Percentiles rank a stretch among this genome's conserved stretches.
phyloP scores from a whole-genome alignment of 2,113 vertebrate genomes.

The Taurulus bubalis region DNA sequence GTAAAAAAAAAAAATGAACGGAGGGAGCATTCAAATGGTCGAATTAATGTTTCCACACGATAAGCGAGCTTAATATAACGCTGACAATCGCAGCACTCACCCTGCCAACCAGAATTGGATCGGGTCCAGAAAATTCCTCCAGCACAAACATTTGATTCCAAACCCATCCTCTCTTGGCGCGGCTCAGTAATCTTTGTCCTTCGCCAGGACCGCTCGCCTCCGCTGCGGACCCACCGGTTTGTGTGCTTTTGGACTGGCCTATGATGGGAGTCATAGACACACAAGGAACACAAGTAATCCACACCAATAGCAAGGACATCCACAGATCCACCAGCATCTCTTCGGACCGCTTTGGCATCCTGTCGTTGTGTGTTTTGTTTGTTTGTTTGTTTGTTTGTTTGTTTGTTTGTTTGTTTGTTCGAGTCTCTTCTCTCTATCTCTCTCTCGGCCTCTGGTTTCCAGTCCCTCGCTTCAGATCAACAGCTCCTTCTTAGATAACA shows the following conservation, averaged over 20 bases:
- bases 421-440: slow-evolving; percentile 48
- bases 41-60: slow-evolving; percentile 84
- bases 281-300: slow-evolving; percentile 93
- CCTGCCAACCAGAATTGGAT: slow-evolving; percentile 99
- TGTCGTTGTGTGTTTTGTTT: slow-evolving; percentile 68
- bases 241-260: slow-evolving; percentile 87
- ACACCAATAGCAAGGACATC: slow-evolving; percentile 94
- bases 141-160: slow-evolving; percentile 99
- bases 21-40: slow-evolving; percentile 77
- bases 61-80: slow-evolving; percentile 86
- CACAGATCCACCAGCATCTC: slow-evolving; percentile 92
- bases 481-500: slow-evolving; percentile 86
- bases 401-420: slow-evolving; percentile 41
- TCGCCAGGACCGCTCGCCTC: slow-evolving; percentile 86
- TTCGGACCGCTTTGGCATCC: slow-evolving; percentile 90
- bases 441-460: slow-evolving; percentile 27
- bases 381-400: slow-evolving; percentile 49
- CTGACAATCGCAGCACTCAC: slow-evolving; percentile 89
- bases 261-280: slow-evolving; percentile 85
- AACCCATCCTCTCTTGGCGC: slow-evolving; percentile 99
- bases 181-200: slow-evolving; percentile 94
- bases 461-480: slow-evolving; percentile 77
- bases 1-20: slow-evolving; percentile 38
- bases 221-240: slow-evolving; percentile 84
- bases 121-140: slow-evolving; percentile 99